Percentiles rank a stretch among this genome's conserved stretches.
Evolutionary conservation across 2,797 vertebrate species (phyloP).

Genomic region (Microhierax caerulescens): DNA sequence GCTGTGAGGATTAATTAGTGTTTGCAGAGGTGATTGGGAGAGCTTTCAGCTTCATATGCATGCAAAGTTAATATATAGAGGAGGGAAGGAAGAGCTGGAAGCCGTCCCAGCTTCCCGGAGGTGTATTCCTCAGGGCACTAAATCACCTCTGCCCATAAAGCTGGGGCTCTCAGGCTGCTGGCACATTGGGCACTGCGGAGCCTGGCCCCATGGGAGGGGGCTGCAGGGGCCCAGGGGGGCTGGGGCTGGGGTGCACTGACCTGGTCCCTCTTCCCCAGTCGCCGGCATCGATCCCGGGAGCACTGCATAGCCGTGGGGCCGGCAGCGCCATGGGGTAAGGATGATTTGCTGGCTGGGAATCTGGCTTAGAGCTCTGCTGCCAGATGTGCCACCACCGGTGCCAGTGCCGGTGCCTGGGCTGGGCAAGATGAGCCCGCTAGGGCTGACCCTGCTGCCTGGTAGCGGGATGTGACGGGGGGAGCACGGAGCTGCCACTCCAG

Average conservation of each 20-base stretch:
- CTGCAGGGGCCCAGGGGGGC: rapidly evolving
- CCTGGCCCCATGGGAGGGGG: rapidly evolving
- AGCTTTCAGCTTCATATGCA: neutral
- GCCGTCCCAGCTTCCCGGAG: neutral
- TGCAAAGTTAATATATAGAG: neutral
- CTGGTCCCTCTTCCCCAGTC: neutral
- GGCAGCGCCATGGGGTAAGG: neutral
- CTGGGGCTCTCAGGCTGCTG: neutral
- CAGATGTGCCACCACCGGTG: rapidly evolving
- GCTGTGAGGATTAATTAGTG: constrained; percentile 7
- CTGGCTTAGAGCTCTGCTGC: neutral
- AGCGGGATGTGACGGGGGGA: neutral
- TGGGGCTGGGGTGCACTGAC: neutral
- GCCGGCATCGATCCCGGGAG: rapidly evolving
- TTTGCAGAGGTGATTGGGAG: constrained; percentile 54
- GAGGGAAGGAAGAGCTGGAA: constrained; percentile 10
- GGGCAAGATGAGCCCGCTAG: neutral
- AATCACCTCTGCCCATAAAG: neutral
- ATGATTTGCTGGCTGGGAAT: neutral
- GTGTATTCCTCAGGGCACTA: neutral
- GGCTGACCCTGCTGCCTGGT: neutral
- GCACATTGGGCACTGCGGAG: rapidly evolving
- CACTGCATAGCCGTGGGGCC: rapidly evolving
- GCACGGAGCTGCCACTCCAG: neutral
- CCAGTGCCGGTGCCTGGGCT: rapidly evolving